A percentile compares a stretch with the other conserved stretches of the same genome.
Conservation (phyloP, 2,888 invertebrate genomes). For the Cecidostiba fungosa region DNA sequence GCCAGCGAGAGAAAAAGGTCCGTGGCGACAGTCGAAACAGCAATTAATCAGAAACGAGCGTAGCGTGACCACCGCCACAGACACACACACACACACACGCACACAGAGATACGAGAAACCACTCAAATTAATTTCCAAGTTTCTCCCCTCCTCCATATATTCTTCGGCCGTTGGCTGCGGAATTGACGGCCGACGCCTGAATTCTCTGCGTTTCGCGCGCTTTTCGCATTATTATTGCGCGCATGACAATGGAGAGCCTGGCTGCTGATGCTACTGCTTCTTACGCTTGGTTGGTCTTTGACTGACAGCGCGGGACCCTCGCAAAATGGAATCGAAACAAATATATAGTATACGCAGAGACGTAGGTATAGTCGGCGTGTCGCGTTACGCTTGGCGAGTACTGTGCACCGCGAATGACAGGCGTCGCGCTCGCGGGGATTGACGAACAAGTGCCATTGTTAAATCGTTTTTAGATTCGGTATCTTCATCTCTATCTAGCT, state of each 20-base stretch:
- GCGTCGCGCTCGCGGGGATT: conserved; percentile 51
- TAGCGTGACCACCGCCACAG: conserved; percentile 30
- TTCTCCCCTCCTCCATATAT: conserved; percentile 38
- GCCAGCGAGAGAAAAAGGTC: not conserved
- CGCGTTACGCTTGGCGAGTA: conserved; percentile 21
- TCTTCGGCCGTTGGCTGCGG: not conserved
- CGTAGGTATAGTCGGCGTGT: not conserved
- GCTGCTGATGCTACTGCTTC: conserved; percentile 10
- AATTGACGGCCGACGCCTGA: conserved; percentile 42
- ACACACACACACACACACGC: not conserved
- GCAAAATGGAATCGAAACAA: conserved; percentile 43
- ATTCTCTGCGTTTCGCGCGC: conserved; percentile 20
- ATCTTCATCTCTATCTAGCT: conserved; percentile 24
- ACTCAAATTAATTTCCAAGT: conserved; percentile 80
- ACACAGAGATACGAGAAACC: conserved; percentile 69
- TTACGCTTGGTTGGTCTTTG: conserved; percentile 57
- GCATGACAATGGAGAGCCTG: conserved; percentile 33
- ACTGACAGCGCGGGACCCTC: conserved; percentile 39
- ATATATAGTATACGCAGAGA: not conserved
- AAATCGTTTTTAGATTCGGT: conserved; percentile 68
- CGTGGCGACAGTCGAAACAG: not conserved
- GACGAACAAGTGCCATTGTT: conserved; percentile 77
- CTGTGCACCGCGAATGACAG: conserved; percentile 19
- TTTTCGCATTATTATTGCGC: conserved; percentile 45
- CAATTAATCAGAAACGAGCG: conserved; percentile 57